Evolutionary conservation across 2,113 vertebrate genomes (phyloP).

Genomic region (Cryptotis parvus): DNA sequence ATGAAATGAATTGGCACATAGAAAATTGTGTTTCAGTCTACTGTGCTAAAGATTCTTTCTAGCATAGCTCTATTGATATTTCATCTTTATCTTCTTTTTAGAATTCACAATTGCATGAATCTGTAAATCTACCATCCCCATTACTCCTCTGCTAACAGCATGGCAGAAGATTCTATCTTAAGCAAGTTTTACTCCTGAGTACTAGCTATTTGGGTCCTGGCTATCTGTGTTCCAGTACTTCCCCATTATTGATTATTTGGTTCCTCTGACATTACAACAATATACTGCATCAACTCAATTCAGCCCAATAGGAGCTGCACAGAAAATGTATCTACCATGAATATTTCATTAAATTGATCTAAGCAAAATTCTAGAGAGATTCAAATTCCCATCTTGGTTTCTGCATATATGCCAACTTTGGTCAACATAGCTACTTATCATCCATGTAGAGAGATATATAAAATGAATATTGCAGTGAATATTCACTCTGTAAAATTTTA

Average conservation of each 20-base stretch:
- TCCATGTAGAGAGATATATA: not conserved
- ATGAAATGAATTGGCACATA: not conserved
- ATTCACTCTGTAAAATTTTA: slow-evolving; percentile 27
- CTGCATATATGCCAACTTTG: slow-evolving; percentile 53
- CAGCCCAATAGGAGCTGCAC: slow-evolving; percentile 38
- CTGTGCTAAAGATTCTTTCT: not conserved
- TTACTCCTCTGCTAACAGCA: not conserved
- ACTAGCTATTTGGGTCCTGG: not conserved
- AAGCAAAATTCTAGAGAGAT: slow-evolving; percentile 76
- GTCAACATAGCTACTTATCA: slow-evolving; percentile 58
- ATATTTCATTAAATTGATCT: slow-evolving; percentile 78
- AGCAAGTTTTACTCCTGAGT: slow-evolving; percentile 6
- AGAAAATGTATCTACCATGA: slow-evolving; percentile 72
- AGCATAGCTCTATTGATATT: not conserved
- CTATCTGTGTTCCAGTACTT: not conserved
- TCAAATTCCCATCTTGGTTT: slow-evolving; percentile 69
- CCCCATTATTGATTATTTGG: slow-evolving; percentile 37
- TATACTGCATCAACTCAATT: slow-evolving; percentile 43
- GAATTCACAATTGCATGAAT: not conserved
- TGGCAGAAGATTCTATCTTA: not conserved
- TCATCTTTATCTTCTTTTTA: slow-evolving; percentile 1
- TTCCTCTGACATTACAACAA: slow-evolving; percentile 51
- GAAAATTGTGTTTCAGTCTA: not conserved
- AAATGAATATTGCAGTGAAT: slow-evolving; percentile 35
- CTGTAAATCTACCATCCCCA: not conserved